Evolutionary conservation across 2,888 invertebrate species (phyloP), one percentile per base, ranked within the genome.

Genomic region (Pterostichus niger): DNA sequence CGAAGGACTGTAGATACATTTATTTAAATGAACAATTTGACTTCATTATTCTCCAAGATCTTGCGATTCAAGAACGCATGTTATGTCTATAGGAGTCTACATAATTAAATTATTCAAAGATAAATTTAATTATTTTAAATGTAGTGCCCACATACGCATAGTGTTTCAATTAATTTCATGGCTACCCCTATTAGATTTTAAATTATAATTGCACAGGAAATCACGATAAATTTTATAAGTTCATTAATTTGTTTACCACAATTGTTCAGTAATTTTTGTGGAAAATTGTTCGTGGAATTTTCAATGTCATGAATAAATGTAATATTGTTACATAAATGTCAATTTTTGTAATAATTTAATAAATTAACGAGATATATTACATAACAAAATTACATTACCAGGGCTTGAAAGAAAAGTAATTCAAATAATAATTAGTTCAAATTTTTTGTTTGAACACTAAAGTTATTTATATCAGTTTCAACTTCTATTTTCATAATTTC

Each of bases 11-110:
- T 64, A 64, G 64, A 11, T 64, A 64, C 33, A 64, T 64, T 64
- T 64, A 64, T 64, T 64, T 64, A 64, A 64, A 64, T 71, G 68
- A 46, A 71, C 44, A 71, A 71, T 71, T 71, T 44, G 40, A 68
- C 68, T 68, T 44, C 68, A 40, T 44, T 71, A 64, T 64, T 64
- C 33, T 64, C 49, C 64, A 35, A 40, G 64, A 33, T 35, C 33
- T 13, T 10, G 33, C n/a, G 17, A 44, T 44, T 64, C 64, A 64
- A 64, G 68, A 71, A 71, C 44, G 15, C 33, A 13, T 64, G 44
- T 71, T 17, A 17, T 44, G 68, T 68, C 35, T 6, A 15, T 9
- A 13, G n/a, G n/a, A 17, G 9, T 17, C 9, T 5, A 11, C 40
- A 17, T 13, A 71, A 71, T 71, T 40, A 71, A 7, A 17, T 13